These are phyloP conservation scores for Odontocolon sp. DNA, from an alignment of 2,888 invertebrate species.

Conservation along the genomic window DNA sequence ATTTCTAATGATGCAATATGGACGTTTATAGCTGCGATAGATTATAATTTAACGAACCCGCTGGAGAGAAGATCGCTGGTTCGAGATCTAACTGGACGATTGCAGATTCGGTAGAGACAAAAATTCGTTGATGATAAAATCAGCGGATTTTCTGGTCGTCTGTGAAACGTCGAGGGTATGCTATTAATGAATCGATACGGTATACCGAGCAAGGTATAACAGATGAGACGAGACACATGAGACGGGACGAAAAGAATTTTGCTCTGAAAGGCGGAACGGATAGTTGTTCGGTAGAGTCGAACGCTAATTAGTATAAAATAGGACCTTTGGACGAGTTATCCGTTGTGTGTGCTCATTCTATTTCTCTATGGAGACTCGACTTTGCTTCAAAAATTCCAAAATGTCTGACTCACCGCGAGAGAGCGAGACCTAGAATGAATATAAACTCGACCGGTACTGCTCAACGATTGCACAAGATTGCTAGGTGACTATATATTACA, in stretches of 20 bases:
- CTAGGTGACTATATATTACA: neutral
- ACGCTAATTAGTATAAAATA: conserved; percentile 57
- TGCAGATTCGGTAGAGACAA: neutral
- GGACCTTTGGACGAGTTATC: conserved; percentile 20
- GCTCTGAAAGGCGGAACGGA: conserved; percentile 12
- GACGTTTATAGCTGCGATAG: neutral
- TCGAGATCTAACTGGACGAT: conserved; percentile 35
- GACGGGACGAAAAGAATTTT: no score
- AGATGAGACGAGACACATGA: neutral
- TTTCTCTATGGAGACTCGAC: conserved; percentile 6
- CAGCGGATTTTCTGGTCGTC: no score
- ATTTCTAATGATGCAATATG: neutral
- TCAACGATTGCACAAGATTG: conserved; percentile 51
- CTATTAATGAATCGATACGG: neutral
- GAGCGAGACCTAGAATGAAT: conserved; percentile 22
- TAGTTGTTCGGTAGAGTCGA: conserved; percentile 14
- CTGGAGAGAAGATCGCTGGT: neutral
- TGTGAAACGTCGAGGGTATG: neutral
- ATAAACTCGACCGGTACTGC: conserved; percentile 31
- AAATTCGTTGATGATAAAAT: neutral
- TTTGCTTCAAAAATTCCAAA: conserved; percentile 47
- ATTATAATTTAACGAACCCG: neutral
- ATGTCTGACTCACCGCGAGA: conserved; percentile 53
- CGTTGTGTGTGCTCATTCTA: neutral
- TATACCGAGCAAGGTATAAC: neutral